Base-by-base conservation (phyloP, 2,888 invertebrate genomes). In the Ypsolopha sequella region DNA sequence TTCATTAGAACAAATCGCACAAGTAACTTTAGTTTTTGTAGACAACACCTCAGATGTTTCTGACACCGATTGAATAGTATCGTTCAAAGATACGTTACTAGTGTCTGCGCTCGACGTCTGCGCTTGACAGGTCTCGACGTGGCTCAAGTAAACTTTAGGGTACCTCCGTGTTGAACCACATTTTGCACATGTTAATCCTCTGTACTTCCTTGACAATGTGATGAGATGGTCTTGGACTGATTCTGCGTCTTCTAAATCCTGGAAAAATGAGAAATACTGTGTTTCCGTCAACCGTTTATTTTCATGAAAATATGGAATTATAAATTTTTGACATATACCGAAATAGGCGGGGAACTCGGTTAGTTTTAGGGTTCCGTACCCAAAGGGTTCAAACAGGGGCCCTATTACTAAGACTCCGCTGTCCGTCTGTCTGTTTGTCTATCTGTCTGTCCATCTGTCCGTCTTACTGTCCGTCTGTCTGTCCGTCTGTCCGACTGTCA, bases 1-100 rank as follows among this genome's bases (percentile, higher is more conserved):
- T 34, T 54, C 61, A 57, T 68, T 57, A 2, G 56, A 56, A 51
- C 80, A 80, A 6, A 77, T 57, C 0, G 66, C 80, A 54, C 80
- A 80, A 1, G 38, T 53, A 2, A 53, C 53, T 43, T 51, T 39
- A 48, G 44, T 8, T n/a, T 54, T 39, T 3, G 2, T 9, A n/a
- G 14, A 10, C 36, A 47, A 13, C 9, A 36, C 11, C 6, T 13
- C 47, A 24, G 24, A 24, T 24, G 24, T 24, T 24, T 24, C 24
- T 24, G 24, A 4, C 24, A 24, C 24, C 24, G 24, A 24, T 24
- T 24, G 24, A 24, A 24, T 24, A 24, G 24, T 24, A 24, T 24
- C 24, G 24, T 24, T 24, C 4, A 24, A 24, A 24, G 24, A 24
- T 3, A 43, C 7, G 13, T n/a, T 43, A 9, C 24, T 35, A 6